A percentile compares a stretch with the other conserved stretches of the same genome.
phyloP scores from a whole-genome alignment of 2,797 vertebrate species.

The Enteromius fasciolatus region DNA sequence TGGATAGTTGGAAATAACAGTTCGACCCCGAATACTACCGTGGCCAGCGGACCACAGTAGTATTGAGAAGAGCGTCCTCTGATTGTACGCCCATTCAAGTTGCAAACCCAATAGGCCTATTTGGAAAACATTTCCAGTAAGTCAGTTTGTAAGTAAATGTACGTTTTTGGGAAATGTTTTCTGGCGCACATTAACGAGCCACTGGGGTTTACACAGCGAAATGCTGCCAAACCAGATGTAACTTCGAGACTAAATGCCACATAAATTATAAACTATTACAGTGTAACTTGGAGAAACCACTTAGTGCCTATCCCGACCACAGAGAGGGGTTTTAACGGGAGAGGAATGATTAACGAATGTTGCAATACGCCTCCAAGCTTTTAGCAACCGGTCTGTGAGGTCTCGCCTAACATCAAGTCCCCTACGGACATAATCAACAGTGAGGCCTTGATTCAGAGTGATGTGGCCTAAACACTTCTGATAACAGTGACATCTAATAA shows the following conservation, averaged over 20 bases:
- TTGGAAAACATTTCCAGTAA: slow-evolving; percentile 52
- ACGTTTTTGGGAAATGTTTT: slow-evolving; percentile 49
- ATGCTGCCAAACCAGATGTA: slow-evolving; percentile 51
- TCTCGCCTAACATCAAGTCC: slow-evolving; percentile 9
- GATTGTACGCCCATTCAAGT: slow-evolving; percentile 11
- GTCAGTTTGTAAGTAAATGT: slow-evolving; percentile 46
- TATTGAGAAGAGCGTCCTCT: neutral
- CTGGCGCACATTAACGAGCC: slow-evolving; percentile 34
- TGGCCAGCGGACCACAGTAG: neutral
- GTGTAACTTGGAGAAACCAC: slow-evolving; percentile 51
- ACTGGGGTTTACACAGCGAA: slow-evolving; percentile 33
- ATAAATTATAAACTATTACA: slow-evolving; percentile 60
- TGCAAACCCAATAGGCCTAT: slow-evolving; percentile 28
- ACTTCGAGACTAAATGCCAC: slow-evolving; percentile 44
- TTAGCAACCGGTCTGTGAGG: slow-evolving; percentile 37
- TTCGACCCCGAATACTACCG: neutral
- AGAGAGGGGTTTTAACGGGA: slow-evolving; percentile 46
- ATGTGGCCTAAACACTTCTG: neutral
- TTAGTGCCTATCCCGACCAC: slow-evolving; percentile 43
- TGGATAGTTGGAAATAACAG: neutral
- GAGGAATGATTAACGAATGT: slow-evolving; percentile 50
- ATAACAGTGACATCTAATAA: neutral
- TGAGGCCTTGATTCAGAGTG: neutral
- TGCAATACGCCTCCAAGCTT: slow-evolving; percentile 35
- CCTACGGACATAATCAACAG: neutral